Percentiles rank a stretch among this genome's conserved stretches.
Evolutionary conservation across 2,113 vertebrate genomes (phyloP).

Genomic region (Thinocorus orbignyianus): DNA sequence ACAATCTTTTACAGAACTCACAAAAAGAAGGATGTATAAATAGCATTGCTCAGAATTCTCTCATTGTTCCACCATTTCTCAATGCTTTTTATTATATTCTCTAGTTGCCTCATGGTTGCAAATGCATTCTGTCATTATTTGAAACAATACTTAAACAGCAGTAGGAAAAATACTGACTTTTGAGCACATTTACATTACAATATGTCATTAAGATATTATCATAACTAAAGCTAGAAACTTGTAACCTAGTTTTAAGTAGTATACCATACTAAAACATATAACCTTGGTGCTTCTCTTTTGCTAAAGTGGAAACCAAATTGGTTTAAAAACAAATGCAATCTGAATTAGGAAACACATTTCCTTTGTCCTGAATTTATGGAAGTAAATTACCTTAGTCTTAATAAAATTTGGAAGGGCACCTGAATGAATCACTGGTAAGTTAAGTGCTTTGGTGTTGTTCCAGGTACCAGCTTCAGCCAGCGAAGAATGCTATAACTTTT

Average conservation of each 20-base stretch:
- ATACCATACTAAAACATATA: background rate
- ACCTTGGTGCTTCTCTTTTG: background rate
- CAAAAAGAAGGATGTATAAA: background rate
- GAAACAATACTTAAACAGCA: background rate
- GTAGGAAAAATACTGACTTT: background rate
- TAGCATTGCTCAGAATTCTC: background rate
- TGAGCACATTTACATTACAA: background rate
- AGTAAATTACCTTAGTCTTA: background rate
- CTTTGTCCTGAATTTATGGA: conserved; percentile 18
- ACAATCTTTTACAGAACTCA: background rate
- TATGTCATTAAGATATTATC: background rate
- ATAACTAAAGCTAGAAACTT: background rate
- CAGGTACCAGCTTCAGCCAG: background rate
- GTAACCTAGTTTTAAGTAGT: background rate
- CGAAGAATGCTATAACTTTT: background rate
- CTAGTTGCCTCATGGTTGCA: background rate
- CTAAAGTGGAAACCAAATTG: background rate
- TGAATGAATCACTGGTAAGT: conserved; percentile 18
- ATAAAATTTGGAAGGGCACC: conserved; percentile 9
- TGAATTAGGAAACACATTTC: background rate
- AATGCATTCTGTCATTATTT: background rate
- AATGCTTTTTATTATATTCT: background rate
- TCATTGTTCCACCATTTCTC: background rate
- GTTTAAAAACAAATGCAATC: background rate
- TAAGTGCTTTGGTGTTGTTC: conserved; percentile 11